These are phyloP conservation scores for Rana temporaria DNA, from an alignment of 2,113 vertebrate species.

Conservation along the genomic window DNA sequence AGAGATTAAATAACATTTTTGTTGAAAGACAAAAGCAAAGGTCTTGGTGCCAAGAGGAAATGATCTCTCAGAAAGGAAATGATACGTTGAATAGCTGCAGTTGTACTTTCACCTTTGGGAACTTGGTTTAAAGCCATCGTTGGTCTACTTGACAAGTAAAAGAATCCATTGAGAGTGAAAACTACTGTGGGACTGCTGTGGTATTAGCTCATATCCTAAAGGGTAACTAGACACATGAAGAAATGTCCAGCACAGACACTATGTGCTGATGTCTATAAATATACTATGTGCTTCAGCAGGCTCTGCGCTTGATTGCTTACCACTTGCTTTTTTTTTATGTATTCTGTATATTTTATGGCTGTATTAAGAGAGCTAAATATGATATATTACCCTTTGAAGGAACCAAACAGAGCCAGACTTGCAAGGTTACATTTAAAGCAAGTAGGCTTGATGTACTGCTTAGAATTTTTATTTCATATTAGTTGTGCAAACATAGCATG, in stretches of 20 bases:
- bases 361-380: slow-evolving; percentile 7
- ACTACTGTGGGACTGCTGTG: slow-evolving; percentile 8
- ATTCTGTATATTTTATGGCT: slow-evolving; percentile 3
- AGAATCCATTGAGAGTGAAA: slow-evolving; percentile 58
- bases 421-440: neutral
- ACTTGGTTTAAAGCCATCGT: slow-evolving; percentile 60
- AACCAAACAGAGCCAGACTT: neutral
- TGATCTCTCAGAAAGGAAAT: slow-evolving; percentile 61
- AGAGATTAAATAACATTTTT: slow-evolving; percentile 59
- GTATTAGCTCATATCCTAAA: slow-evolving; percentile 49
- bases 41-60: slow-evolving; percentile 57
- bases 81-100: slow-evolving; percentile 52
- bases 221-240: slow-evolving; percentile 49
- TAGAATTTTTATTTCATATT: neutral
- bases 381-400: neutral
- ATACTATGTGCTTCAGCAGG: neutral
- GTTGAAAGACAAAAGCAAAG: slow-evolving; percentile 60
- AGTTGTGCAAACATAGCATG: neutral
- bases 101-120: slow-evolving; percentile 55
- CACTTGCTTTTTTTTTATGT: slow-evolving; percentile 1
- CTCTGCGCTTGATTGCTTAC: slow-evolving; percentile 4
- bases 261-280: slow-evolving; percentile 31
- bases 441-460: neutral
- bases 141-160: slow-evolving; percentile 56
- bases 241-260: slow-evolving; percentile 43